These are phyloP conservation scores for Morone chrysops DNA, from an alignment of 2,113 vertebrate genomes.

Conservation along the genomic window DNA sequence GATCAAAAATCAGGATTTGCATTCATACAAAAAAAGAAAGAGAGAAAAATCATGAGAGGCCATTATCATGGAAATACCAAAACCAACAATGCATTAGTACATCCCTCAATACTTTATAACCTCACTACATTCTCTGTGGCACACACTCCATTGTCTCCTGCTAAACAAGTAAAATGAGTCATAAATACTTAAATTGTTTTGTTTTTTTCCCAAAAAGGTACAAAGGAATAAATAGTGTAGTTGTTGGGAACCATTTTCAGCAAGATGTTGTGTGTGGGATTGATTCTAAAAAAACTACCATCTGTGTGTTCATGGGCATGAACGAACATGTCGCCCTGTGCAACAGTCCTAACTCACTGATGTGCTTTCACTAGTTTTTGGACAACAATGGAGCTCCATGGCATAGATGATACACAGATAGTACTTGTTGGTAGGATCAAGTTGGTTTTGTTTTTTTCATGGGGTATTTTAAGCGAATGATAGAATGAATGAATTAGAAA, in stretches of 20 bases:
- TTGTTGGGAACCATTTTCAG: not conserved
- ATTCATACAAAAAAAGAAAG: not conserved
- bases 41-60: too few species aligned
- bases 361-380: not conserved
- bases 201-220: too few species aligned
- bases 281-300: not conserved
- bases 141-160: not conserved
- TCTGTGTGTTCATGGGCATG: not conserved
- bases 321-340: not conserved
- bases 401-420: not conserved
- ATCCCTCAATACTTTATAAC: not conserved
- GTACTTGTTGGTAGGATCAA: not conserved
- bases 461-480: not conserved
- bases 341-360: not conserved
- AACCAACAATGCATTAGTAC: too few species aligned
- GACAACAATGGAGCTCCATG: not conserved
- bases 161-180: not conserved
- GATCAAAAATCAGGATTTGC: not conserved
- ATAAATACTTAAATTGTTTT: not conserved
- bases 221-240: not conserved
- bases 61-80: not conserved
- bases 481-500: too few species aligned
- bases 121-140: not conserved
- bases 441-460: not conserved
- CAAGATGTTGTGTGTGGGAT: not conserved